phyloP scores from a whole-genome alignment of 2,797 vertebrate genomes.

The Toxotes lorentzi region DNA sequence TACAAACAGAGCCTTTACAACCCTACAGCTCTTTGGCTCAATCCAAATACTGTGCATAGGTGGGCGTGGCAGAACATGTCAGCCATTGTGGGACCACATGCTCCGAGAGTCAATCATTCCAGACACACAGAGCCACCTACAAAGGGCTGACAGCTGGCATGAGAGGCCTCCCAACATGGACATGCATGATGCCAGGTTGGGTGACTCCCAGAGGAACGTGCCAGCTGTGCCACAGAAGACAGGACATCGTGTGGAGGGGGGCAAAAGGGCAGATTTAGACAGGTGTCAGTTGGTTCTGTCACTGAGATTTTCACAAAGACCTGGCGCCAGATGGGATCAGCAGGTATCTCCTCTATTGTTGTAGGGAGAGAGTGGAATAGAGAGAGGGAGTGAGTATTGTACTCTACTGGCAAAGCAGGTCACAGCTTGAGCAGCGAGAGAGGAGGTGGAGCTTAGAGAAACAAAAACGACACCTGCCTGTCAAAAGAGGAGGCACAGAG shows the following conservation, averaged over 20 bases:
- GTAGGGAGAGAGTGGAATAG: background rate
- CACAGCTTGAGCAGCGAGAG: conserved; percentile 61
- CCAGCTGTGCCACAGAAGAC: conserved; percentile 70
- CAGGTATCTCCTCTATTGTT: conserved; percentile 64
- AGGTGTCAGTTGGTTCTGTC: conserved; percentile 54
- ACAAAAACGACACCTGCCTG: conserved; percentile 71
- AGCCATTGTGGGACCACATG: conserved; percentile 57
- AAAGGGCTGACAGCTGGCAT: conserved; percentile 70
- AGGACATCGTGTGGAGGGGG: conserved; percentile 8
- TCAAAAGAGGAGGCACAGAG: conserved; percentile 40
- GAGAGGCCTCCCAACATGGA: conserved; percentile 43
- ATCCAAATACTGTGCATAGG: conserved; percentile 17
- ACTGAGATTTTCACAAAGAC: conserved; percentile 40
- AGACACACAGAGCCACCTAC: conserved; percentile 54
- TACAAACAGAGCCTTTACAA: background rate
- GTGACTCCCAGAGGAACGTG: conserved; percentile 51
- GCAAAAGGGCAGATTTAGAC: conserved; percentile 39
- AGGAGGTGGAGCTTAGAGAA: conserved; percentile 39
- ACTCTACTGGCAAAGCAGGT: conserved; percentile 65
- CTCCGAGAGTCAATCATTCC: conserved; percentile 61
- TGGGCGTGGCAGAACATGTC: conserved; percentile 61
- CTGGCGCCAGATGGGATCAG: conserved; percentile 66
- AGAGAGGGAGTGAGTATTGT: conserved; percentile 31
- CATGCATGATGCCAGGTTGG: conserved; percentile 59
- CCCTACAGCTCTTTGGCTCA: background rate